Percentiles rank a stretch among this genome's conserved stretches.
Evolutionary conservation across 1,140 invertebrate species (phyloP).

Genomic region (Pogonomyrmex californicus): DNA sequence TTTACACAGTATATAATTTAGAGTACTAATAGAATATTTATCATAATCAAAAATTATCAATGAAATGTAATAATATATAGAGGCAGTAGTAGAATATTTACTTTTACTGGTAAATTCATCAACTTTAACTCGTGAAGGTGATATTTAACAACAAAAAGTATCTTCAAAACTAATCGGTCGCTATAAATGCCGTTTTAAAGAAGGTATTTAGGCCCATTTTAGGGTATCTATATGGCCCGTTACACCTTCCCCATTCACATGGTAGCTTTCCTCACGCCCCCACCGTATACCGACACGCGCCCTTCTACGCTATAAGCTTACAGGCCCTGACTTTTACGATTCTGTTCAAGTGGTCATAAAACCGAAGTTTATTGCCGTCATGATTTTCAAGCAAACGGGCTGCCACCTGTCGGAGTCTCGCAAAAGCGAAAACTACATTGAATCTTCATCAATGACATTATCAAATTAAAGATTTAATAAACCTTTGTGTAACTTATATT

Average conservation of each 20-base stretch:
- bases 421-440: slow-evolving; percentile 82
- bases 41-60: background rate
- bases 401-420: slow-evolving; percentile 87
- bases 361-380: slow-evolving; percentile 87
- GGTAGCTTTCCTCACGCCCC: slow-evolving; percentile 83
- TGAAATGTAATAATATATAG: background rate
- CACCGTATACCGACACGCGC: slow-evolving; percentile 86
- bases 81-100: background rate
- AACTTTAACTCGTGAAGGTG: background rate
- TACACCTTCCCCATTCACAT: slow-evolving; percentile 69
- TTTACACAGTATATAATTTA: background rate
- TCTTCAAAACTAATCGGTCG: slow-evolving; percentile 78
- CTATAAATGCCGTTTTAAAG: slow-evolving; percentile 83
- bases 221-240: slow-evolving; percentile 74
- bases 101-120: background rate
- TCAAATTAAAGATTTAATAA: slow-evolving; percentile 61
- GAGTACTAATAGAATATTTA: background rate
- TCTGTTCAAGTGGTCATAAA: slow-evolving; percentile 88
- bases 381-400: slow-evolving; percentile 87
- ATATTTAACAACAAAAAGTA: slow-evolving; percentile 30
- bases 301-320: slow-evolving; percentile 84
- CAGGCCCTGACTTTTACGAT: slow-evolving; percentile 87
- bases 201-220: slow-evolving; percentile 86
- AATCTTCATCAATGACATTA: slow-evolving; percentile 69
- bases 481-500: slow-evolving; percentile 9